Percentiles rank a stretch among this genome's conserved stretches.
These are phyloP conservation scores for Nephrotoma flavescens DNA, from an alignment of 2,888 invertebrate species.

Conservation along the genomic window DNA sequence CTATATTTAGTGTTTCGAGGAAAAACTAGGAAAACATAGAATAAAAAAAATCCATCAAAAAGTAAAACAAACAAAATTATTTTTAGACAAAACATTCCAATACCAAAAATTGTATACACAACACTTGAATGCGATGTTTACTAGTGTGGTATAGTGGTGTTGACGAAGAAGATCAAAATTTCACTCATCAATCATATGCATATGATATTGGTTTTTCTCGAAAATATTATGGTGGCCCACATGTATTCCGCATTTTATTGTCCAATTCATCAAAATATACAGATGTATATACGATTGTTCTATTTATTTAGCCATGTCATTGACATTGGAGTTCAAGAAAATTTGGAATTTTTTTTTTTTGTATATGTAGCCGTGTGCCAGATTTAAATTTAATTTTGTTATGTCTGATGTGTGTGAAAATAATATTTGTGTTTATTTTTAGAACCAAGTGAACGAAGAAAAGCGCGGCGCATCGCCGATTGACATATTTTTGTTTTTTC, in stretches of 20 bases:
- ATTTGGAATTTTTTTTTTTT: not conserved
- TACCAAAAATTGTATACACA: not conserved
- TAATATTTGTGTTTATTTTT: not conserved
- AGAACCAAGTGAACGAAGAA: not conserved
- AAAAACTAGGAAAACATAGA: not conserved
- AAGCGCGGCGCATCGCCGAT: not conserved
- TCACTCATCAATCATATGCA: not conserved
- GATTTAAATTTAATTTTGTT: not conserved
- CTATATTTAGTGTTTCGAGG: not conserved
- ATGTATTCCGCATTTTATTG: not conserved
- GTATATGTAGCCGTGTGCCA: not conserved
- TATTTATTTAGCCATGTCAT: not conserved
- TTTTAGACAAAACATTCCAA: not conserved
- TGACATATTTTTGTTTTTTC: not conserved
- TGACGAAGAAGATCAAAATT: not conserved
- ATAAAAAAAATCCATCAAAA: not conserved
- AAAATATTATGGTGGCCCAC: not conserved
- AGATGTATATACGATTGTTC: not conserved
- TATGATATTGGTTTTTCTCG: not conserved
- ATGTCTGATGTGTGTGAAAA: not conserved
- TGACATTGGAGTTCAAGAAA: not conserved
- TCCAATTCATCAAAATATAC: not conserved
- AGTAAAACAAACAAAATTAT: not conserved
- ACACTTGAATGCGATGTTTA: not conserved
- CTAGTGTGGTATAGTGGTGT: not conserved